Base-by-base conservation (phyloP, 2,797 vertebrate species). In the Scolopax rusticola region DNA sequence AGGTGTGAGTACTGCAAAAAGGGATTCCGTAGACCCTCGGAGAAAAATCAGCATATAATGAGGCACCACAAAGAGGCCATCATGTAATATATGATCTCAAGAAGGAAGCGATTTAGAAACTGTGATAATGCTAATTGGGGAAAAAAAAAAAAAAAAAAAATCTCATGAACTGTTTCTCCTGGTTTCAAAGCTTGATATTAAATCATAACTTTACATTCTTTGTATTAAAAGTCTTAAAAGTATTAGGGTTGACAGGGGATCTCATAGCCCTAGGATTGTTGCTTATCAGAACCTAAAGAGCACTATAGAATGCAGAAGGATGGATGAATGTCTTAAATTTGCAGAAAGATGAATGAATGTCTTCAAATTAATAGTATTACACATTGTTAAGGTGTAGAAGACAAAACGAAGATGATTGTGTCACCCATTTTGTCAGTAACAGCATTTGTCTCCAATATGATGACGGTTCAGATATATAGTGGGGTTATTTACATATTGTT, bases 1-100 rank as follows among this genome's bases (percentile, higher is more conserved):
- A 98, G 99, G 94, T 99, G 99, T 94, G 99, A 99, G 98, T 99
- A 99, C 97, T 99, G 99, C 98, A 99, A 99, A 98, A 99, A 99
- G 98, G 99, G 99, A 96, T 99, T 99, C 97, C 98, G 98, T 75
- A 97, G 99, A 95, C 99, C 99, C 51, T 99, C 99, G 13, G 99
- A 99, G 98, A 99, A 99, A 97, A 99, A 99, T 97, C 99, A 99
- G 98, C 99, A 99, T 98, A 99, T 99, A 98, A 99, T 99, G 98
- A 98, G 99, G 97, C 99, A 99, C 97, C 99, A 99, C 98, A 99
- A 99, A 98, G 99, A 99, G 97, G 98, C 99, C 94, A 97, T 98
- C 56, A 95, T 98, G 88, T 98, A 97, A 97, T 89, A 67, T 91
- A 64, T 63, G 74, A 84, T 61, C 84, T 74, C 65, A 16, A 80